phyloP scores from a whole-genome alignment of 2,888 invertebrate species.

The Arenicola marina region DNA sequence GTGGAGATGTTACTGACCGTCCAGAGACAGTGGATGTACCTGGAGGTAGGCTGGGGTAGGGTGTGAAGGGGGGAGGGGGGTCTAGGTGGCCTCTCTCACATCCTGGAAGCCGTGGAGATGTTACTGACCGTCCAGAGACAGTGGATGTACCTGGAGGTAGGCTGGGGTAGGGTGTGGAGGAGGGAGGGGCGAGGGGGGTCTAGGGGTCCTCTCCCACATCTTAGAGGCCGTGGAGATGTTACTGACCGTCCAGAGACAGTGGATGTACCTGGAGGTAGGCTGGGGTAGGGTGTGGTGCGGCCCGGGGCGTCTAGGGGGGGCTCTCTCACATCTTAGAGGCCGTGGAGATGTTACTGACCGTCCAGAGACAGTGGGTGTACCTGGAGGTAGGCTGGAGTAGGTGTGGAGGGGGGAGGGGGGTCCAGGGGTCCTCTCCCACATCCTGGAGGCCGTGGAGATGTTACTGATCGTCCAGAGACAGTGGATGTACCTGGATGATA shows the following conservation, averaged over 20 bases:
- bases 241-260: constrained; percentile 81
- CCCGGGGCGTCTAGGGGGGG: too few species aligned
- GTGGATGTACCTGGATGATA: too few species aligned
- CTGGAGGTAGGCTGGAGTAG: too few species aligned
- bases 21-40: constrained; percentile 83
- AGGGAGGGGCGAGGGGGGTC: too few species aligned
- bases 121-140: constrained; percentile 81
- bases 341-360: too few species aligned
- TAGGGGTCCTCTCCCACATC: constrained; percentile 78
- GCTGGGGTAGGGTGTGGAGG: background rate
- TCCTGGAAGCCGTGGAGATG: constrained; percentile 81
- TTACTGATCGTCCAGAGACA: too few species aligned
- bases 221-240: constrained; percentile 81
- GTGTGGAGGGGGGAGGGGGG: too few species aligned
- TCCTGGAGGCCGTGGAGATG: too few species aligned
- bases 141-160: constrained; percentile 80
- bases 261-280: constrained; percentile 83
- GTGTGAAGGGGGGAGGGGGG: too few species aligned
- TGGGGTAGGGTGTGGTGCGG: too few species aligned
- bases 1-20: constrained; percentile 80
- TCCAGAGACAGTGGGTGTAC: too few species aligned
- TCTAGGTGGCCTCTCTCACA: constrained; percentile 78
- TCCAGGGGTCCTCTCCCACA: background rate
- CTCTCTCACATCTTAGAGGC: background rate
- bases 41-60: constrained; percentile 66